These are phyloP conservation scores for Protodeltote pygarga DNA, from an alignment of 2,888 invertebrate genomes.

Conservation along the genomic window DNA sequence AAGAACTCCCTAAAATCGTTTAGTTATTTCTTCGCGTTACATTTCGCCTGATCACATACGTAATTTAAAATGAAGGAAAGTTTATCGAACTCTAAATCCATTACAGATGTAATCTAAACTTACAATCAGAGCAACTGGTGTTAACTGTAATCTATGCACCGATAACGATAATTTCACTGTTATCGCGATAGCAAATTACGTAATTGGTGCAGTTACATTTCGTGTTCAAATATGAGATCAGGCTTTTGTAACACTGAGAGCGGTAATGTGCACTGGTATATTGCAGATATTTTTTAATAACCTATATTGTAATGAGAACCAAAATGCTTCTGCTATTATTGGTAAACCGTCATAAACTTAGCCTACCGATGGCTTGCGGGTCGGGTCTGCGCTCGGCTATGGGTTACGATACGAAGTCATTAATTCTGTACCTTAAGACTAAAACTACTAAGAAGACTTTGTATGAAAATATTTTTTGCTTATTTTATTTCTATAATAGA, in stretches of 20 bases:
- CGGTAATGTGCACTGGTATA: slow-evolving; percentile 1
- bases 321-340: too few relatives aligned
- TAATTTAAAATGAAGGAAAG: background rate
- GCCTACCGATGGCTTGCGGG: too few relatives aligned
- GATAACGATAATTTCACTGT: slow-evolving; percentile 48
- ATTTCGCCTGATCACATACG: background rate
- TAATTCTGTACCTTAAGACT: too few relatives aligned
- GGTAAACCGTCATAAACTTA: too few relatives aligned
- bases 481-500: too few relatives aligned
- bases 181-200: slow-evolving; percentile 46
- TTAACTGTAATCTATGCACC: slow-evolving; percentile 41
- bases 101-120: slow-evolving; percentile 30
- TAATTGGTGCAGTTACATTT: slow-evolving; percentile 45
- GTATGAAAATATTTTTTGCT: too few relatives aligned
- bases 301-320: too few relatives aligned
- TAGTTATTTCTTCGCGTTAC: background rate
- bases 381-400: too few relatives aligned
- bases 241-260: slow-evolving; percentile 24
- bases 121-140: slow-evolving; percentile 46
- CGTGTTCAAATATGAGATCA: slow-evolving; percentile 38
- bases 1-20: background rate
- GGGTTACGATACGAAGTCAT: too few relatives aligned
- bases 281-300: too few relatives aligned
- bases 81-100: slow-evolving; percentile 14
- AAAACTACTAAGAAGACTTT: too few relatives aligned